A percentile compares a stretch with the other conserved stretches of the same genome.
Evolutionary conservation across 2,113 vertebrate genomes (phyloP).

Genomic region (Elanoides forficatus): DNA sequence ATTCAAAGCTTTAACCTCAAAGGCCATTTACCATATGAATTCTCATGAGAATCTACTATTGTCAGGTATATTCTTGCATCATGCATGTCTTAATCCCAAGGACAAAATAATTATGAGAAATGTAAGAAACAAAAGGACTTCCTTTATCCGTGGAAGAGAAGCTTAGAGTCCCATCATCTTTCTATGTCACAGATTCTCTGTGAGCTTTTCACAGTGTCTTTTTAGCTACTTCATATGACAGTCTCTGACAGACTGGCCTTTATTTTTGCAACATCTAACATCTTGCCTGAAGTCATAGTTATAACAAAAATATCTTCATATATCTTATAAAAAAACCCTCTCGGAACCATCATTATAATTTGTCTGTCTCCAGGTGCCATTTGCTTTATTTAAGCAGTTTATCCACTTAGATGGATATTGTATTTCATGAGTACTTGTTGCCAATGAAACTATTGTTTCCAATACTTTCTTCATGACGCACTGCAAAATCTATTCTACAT

Average conservation of each 20-base stretch:
- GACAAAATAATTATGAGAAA: not conserved
- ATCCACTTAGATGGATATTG: not conserved
- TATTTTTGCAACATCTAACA: not conserved
- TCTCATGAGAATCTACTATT: not conserved
- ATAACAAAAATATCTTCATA: not conserved
- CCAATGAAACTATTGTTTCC: not conserved
- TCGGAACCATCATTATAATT: not conserved
- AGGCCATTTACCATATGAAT: not conserved
- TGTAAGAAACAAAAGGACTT: not conserved
- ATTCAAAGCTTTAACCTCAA: not conserved
- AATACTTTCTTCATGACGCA: not conserved
- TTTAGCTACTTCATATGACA: not conserved
- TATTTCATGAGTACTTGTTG: not conserved
- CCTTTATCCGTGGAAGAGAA: not conserved
- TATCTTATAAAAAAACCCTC: not conserved
- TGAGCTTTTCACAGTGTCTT: not conserved
- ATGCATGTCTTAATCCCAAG: not conserved
- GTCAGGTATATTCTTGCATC: not conserved
- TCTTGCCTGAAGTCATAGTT: not conserved
- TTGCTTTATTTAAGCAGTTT: not conserved
- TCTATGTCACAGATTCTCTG: not conserved
- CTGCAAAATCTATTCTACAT: not conserved
- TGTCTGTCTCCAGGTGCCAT: not conserved
- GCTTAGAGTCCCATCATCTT: not conserved
- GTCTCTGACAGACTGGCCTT: not conserved